These are phyloP conservation scores for Helobdella robusta DNA, from an alignment of 2,888 invertebrate genomes.

Conservation along the genomic window DNA sequence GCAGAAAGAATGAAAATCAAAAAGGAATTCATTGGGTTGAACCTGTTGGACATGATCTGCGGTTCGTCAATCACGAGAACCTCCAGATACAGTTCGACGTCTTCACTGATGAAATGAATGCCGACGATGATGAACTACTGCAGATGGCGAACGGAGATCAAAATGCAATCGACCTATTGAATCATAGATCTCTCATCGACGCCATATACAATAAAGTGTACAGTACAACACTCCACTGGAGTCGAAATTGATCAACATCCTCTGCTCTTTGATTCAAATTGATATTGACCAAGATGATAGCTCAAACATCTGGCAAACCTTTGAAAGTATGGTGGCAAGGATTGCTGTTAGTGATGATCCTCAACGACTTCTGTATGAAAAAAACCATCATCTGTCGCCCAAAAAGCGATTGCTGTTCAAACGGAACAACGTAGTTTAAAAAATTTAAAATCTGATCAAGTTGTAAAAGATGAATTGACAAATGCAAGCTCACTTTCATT, in stretches of 20 bases:
- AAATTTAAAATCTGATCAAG: no score
- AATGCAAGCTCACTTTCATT: no score
- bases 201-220: constrained; percentile 80
- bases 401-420: no score
- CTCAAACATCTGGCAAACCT: no score
- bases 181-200: constrained; percentile 84
- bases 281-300: constrained; percentile 60
- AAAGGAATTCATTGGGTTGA: constrained; percentile 89
- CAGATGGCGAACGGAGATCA: no score
- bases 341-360: no score
- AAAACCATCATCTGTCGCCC: no score
- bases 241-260: constrained; percentile 77
- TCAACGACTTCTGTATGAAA: no score
- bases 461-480: no score
- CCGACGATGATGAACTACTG: constrained; percentile 80
- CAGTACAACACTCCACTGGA: constrained; percentile 89
- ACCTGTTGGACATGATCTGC: constrained; percentile 64
- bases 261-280: constrained; percentile 78
- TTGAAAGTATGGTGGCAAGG: no score
- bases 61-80: constrained; percentile 43
- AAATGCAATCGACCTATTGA: constrained; percentile 73
- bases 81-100: constrained; percentile 74
- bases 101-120: constrained; percentile 85
- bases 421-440: no score
- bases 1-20: constrained; percentile 77